Conservation (phyloP, 2,888 invertebrate species). For the Mystacides longicornis region DNA sequence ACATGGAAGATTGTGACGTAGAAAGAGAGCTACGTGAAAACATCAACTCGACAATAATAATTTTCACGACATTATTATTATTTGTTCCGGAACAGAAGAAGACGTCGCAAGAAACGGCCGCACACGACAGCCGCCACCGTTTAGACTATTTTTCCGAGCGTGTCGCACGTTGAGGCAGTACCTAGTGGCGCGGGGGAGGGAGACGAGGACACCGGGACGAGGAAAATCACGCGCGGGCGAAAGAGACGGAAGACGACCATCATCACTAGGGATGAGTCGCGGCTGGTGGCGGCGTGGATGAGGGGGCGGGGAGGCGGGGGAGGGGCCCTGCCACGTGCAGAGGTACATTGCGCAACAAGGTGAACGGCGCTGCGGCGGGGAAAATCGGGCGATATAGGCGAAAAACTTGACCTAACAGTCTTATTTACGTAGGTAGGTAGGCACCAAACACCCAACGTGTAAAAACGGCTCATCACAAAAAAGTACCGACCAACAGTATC, state of each 20-base stretch:
- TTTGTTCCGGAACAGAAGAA: too few relatives aligned
- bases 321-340: slow-evolving; percentile 28
- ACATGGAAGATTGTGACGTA: too few relatives aligned
- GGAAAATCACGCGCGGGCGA: background rate
- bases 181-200: background rate
- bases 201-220: background rate
- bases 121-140: too few relatives aligned
- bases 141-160: too few relatives aligned
- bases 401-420: slow-evolving; percentile 4
- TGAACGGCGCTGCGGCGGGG: slow-evolving; percentile 4
- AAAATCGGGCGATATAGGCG: slow-evolving; percentile 12
- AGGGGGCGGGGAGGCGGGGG: slow-evolving; percentile 29
- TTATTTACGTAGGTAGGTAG: background rate
- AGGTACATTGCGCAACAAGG: slow-evolving; percentile 15
- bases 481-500: background rate
- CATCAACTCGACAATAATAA: too few relatives aligned
- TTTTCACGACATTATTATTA: too few relatives aligned
- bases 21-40: too few relatives aligned
- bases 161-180: background rate
- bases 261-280: background rate
- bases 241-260: too few relatives aligned
- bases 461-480: background rate
- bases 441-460: background rate
- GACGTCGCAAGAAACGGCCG: too few relatives aligned
- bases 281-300: slow-evolving; percentile 26